A percentile compares a stretch with the other conserved stretches of the same genome.
Conservation (phyloP, 2,797 vertebrate species). For the Syngnathus acus region DNA sequence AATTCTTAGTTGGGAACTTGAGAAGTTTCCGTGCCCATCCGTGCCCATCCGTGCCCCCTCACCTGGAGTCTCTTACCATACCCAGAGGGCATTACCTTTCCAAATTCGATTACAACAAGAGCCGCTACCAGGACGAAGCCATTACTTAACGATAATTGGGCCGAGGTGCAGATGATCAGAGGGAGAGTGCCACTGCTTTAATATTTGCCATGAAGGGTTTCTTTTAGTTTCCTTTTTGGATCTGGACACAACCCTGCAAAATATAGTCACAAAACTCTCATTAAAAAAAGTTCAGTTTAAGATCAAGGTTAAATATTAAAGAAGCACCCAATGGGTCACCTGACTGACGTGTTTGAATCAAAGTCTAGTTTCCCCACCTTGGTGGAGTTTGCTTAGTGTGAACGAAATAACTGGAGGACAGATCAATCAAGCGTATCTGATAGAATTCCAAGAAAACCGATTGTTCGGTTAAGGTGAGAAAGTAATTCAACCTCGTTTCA, state of each 20-base stretch:
- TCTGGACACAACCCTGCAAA: background rate
- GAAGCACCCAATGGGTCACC: no score
- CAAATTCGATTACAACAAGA: slow-evolving; percentile 54
- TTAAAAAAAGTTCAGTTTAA: no score
- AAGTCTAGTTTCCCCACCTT: no score
- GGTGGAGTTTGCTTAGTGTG: no score
- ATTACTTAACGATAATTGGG: slow-evolving; percentile 66
- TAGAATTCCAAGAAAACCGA: no score
- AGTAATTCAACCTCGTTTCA: no score
- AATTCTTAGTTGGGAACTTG: background rate
- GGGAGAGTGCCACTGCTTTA: slow-evolving; percentile 52
- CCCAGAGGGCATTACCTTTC: slow-evolving; percentile 47
- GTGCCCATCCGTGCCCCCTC: slow-evolving; percentile 15
- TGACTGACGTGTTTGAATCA: no score
- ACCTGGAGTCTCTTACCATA: slow-evolving; percentile 8
- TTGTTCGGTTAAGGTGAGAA: no score
- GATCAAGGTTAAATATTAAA: no score
- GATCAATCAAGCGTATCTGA: no score
- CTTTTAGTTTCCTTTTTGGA: background rate
- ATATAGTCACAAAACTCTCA: background rate
- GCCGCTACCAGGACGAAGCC: slow-evolving; percentile 51
- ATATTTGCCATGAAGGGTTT: slow-evolving; percentile 32
- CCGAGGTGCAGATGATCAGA: slow-evolving; percentile 65
- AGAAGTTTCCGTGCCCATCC: slow-evolving; percentile 15
- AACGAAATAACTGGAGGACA: no score